A percentile compares a stretch with the other conserved stretches of the same genome.
phyloP scores from a whole-genome alignment of 2,888 invertebrate genomes.

The Megalurothrips usitatus region DNA sequence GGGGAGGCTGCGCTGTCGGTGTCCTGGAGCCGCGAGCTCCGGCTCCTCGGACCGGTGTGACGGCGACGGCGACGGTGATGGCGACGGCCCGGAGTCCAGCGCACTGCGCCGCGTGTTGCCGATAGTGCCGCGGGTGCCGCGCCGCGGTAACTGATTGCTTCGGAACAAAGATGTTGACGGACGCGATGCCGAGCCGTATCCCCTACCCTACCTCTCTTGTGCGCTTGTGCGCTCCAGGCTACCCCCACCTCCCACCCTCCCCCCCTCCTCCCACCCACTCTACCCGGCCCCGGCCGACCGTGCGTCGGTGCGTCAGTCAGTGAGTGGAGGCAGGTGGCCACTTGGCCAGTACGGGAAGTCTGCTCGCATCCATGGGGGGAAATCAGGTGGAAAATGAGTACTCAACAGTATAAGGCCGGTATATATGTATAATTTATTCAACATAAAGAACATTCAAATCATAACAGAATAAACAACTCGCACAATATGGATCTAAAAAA shows the following conservation, averaged over 20 bases:
- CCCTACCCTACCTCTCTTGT: not conserved
- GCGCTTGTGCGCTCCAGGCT: not conserved
- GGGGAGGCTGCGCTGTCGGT: too few relatives aligned
- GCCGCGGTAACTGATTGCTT: slow-evolving; percentile 5
- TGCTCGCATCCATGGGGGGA: too few relatives aligned
- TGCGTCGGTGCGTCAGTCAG: too few relatives aligned
- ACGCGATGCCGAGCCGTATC: not conserved
- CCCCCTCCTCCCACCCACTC: not conserved
- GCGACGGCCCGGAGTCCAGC: not conserved
- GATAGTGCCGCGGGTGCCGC: not conserved
- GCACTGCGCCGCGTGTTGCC: too few relatives aligned
- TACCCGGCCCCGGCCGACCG: too few relatives aligned
- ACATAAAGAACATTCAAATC: not conserved
- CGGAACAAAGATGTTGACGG: not conserved
- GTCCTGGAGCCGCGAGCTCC: not conserved
- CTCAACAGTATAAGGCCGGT: not conserved
- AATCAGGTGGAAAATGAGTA: too few relatives aligned
- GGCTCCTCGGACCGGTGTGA: not conserved
- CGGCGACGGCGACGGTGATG: not conserved
- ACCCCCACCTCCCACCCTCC: not conserved
- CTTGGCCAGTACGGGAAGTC: too few relatives aligned
- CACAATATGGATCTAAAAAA: not conserved
- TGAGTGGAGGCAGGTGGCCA: too few relatives aligned
- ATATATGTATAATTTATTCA: not conserved
- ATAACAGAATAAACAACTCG: not conserved